A percentile compares a stretch with the other conserved stretches of the same genome.
phyloP scores from a whole-genome alignment of 2,888 invertebrate species.

The Sericinus montela region DNA sequence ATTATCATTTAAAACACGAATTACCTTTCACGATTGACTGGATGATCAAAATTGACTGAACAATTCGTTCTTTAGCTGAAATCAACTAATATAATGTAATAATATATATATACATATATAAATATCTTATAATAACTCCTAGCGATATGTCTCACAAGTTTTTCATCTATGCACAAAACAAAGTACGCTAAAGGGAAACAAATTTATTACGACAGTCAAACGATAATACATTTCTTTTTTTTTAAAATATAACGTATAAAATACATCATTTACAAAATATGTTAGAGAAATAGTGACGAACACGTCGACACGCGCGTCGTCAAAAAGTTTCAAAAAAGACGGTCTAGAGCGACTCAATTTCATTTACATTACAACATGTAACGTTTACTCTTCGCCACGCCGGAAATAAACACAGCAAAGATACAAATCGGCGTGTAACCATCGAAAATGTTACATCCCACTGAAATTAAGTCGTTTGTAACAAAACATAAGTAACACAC shows the following conservation, averaged over 20 bases:
- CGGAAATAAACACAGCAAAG: constrained; percentile 8
- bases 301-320: constrained; percentile 36
- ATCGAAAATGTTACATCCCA: constrained; percentile 8
- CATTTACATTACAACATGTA: constrained; percentile 5
- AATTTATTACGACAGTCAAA: constrained; percentile 49
- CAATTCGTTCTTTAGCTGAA: constrained; percentile 50
- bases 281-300: constrained; percentile 40
- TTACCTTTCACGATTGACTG: constrained; percentile 51
- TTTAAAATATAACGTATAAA: constrained; percentile 66
- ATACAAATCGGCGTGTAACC: background rate
- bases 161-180: constrained; percentile 59
- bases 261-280: constrained; percentile 74
- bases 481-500: constrained; percentile 28
- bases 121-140: constrained; percentile 66
- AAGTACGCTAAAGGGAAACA: constrained; percentile 52
- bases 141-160: constrained; percentile 76
- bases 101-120: constrained; percentile 54
- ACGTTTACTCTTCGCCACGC: background rate
- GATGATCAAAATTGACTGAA: constrained; percentile 66
- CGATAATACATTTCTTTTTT: constrained; percentile 36
- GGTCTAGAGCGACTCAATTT: constrained; percentile 22
- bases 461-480: constrained; percentile 6
- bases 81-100: constrained; percentile 42
- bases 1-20: constrained; percentile 13
- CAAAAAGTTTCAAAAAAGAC: constrained; percentile 74